These are phyloP conservation scores for Dermatemys mawii DNA, from an alignment of 2,113 vertebrate species.

Conservation along the genomic window DNA sequence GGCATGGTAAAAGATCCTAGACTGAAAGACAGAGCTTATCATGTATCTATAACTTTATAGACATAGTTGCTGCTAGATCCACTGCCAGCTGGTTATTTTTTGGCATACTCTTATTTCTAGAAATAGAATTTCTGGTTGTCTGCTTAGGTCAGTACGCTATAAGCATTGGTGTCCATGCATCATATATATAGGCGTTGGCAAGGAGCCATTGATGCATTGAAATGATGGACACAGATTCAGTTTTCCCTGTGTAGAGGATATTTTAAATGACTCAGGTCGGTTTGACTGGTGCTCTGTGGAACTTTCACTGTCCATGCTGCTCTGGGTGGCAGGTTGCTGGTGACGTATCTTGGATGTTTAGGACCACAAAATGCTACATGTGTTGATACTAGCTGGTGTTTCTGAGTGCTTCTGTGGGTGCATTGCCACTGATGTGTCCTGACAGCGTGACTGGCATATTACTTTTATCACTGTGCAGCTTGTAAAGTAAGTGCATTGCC, in stretches of 20 bases:
- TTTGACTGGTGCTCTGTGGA: neutral
- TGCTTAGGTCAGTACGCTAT: neutral
- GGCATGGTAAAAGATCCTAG: neutral
- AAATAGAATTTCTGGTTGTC: neutral
- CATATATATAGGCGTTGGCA: neutral
- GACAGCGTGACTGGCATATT: neutral
- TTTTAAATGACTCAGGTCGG: neutral
- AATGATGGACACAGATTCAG: neutral
- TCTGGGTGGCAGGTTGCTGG: neutral
- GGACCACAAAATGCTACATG: neutral
- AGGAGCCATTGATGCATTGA: neutral
- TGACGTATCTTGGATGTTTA: neutral
- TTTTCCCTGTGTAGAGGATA: neutral
- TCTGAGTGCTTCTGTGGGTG: neutral
- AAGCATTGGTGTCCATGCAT: neutral
- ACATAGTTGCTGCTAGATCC: no score
- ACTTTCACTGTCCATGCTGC: neutral
- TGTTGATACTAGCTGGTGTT: neutral
- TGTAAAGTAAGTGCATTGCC: neutral
- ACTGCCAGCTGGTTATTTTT: no score
- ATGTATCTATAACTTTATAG: neutral
- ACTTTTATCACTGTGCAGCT: neutral
- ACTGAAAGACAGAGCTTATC: neutral
- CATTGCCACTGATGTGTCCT: fast-evolving
- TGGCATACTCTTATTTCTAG: neutral